phyloP scores from a whole-genome alignment of 2,113 vertebrate genomes.

The Pterocles gutturalis region DNA sequence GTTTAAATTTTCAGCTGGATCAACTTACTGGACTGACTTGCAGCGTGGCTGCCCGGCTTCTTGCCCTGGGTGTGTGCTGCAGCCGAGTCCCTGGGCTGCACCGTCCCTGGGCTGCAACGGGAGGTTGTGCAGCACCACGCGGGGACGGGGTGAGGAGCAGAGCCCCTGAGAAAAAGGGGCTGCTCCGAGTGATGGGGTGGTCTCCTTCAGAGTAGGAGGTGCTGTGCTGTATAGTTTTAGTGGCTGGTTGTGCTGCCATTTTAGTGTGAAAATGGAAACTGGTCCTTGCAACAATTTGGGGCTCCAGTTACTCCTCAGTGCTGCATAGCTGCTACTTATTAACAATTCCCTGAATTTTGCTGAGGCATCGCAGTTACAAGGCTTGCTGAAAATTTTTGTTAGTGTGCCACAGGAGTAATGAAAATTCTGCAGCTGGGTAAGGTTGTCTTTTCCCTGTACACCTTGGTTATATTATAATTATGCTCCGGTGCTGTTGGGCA shows the following conservation, averaged over 20 bases:
- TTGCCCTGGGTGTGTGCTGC: neutral
- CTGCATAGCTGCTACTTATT: neutral
- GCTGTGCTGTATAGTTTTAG: fast-evolving
- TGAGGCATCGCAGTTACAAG: neutral
- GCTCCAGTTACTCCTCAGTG: neutral
- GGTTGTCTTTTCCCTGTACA: neutral
- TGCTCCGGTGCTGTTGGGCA: neutral
- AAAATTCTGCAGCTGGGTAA: neutral
- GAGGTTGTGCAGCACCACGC: neutral
- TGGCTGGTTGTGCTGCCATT: fast-evolving
- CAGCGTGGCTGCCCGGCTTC: neutral
- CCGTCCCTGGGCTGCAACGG: neutral
- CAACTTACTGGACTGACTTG: neutral
- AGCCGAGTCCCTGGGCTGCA: neutral
- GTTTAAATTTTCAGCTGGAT: neutral
- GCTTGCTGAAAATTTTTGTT: neutral
- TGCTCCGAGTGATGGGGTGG: fast-evolving
- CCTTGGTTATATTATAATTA: neutral
- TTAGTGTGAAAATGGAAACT: neutral
- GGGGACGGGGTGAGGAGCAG: neutral
- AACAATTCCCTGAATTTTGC: neutral
- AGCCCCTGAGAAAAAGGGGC: neutral
- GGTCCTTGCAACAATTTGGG: neutral
- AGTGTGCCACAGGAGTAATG: neutral
- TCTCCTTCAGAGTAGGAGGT: fast-evolving